A percentile compares a stretch with the other conserved stretches of the same genome.
These are phyloP conservation scores for Halcyon chelicuti DNA, from an alignment of 2,797 vertebrate species.

Conservation along the genomic window DNA sequence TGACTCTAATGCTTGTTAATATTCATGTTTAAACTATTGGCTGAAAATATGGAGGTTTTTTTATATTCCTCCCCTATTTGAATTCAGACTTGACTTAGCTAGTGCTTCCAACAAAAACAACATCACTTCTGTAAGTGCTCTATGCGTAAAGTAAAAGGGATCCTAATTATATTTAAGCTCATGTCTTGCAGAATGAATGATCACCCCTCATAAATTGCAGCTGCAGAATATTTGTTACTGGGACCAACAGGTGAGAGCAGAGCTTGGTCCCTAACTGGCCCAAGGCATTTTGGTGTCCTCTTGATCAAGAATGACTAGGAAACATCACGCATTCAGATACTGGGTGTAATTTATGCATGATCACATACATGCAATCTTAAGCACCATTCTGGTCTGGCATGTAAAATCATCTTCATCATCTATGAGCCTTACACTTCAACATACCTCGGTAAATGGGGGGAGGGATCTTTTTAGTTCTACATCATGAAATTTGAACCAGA, in stretches of 20 bases:
- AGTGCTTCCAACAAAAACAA: not conserved
- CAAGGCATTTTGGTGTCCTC: not conserved
- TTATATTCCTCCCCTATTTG: not conserved
- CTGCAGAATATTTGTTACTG: not conserved
- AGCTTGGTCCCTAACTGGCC: not conserved
- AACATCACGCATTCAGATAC: not conserved
- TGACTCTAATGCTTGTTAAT: not conserved
- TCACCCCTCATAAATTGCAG: not conserved
- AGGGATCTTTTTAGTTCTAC: not conserved
- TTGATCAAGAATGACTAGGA: not conserved
- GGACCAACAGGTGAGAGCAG: fast-evolving
- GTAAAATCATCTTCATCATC: not conserved
- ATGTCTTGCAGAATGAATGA: not conserved
- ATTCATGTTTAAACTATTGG: not conserved
- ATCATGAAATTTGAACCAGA: not conserved
- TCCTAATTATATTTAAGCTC: not conserved
- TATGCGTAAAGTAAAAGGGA: not conserved
- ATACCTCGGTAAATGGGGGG: not conserved
- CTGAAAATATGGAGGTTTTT: not conserved
- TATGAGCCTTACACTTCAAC: not conserved
- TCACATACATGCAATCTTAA: not conserved
- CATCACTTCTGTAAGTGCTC: not conserved
- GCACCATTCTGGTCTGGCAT: not conserved
- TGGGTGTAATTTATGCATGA: not conserved
- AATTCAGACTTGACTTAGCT: not conserved